Base-by-base conservation (phyloP, 2,888 invertebrate genomes). In the Ganaspis brasiliensis region DNA sequence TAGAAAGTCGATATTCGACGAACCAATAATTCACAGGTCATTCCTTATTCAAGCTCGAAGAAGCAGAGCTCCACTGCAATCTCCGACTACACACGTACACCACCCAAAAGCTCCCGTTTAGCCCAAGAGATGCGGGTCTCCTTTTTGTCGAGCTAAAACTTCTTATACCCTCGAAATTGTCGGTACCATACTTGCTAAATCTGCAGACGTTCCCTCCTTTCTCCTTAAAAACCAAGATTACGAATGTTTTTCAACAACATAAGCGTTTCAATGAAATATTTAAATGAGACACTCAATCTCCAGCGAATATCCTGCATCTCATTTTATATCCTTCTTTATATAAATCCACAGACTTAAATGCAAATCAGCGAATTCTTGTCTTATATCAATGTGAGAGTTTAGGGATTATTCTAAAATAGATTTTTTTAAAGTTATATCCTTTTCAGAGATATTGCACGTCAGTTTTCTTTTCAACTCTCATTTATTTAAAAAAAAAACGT, bases 261-360 rank as follows among this genome's bases (percentile, higher is more conserved):
- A 86, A 81, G 82, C 79, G 82, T 74, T 52, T 78, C 82, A 85
- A 86, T 87, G 82, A 87, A 87, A 86, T 86, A 88, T 87, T 86
- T 84, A 87, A 85, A 85, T 84, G 81, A 81, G 80, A 75, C 73
- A 52, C 56, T 37, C 35, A 72, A 73, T 77, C 76, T 73, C 72
- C 63, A 73, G 72, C 73, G 73, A 61, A 74, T 76, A 80, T 76
- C 74, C 77, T 78, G 73, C 63, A 76, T 78, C 72, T 80, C 61
- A 61, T 76, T 79, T 79, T 71, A 61, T 52, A 74, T 76, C 49
- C 61, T 35, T 55, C 10, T 67, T 72, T 55, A n/a, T n/a, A n/a
- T 71, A 76, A 79, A 71, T 74, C 16, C 57, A 49, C 71, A 77
- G 77, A 79, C 56, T 73, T 75, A 75, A 75, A 63, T n/a, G 77